Evolutionary conservation across 2,888 invertebrate genomes (phyloP).

Genomic region (Uloborus plumipes): DNA sequence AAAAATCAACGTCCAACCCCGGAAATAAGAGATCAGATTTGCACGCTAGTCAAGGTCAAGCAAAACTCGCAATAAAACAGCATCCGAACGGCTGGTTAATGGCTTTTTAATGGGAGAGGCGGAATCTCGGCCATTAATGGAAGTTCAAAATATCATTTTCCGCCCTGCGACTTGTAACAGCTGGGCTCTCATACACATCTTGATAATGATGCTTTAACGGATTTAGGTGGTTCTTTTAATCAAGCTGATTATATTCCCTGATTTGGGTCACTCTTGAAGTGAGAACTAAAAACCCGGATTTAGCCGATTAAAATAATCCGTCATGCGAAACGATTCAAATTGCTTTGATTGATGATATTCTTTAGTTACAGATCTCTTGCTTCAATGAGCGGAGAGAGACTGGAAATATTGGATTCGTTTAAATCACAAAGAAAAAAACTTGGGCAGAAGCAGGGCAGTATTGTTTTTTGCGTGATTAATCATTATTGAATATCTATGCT

Average conservation of each 20-base stretch:
- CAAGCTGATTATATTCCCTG: conserved; percentile 24
- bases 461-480: too few relatives aligned
- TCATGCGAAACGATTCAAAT: too few relatives aligned
- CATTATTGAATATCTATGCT: too few relatives aligned
- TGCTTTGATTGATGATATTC: too few relatives aligned
- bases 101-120: conserved; percentile 54
- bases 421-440: too few relatives aligned
- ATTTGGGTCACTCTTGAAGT: neutral
- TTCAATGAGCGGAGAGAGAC: too few relatives aligned
- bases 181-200: conserved; percentile 39
- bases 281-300: too few relatives aligned
- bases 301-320: too few relatives aligned
- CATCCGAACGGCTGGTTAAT: conserved; percentile 43
- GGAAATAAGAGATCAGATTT: neutral
- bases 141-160: conserved; percentile 52
- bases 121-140: conserved; percentile 52
- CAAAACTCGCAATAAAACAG: conserved; percentile 52
- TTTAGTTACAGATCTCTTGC: too few relatives aligned
- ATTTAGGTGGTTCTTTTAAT: conserved; percentile 34
- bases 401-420: too few relatives aligned
- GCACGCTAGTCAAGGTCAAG: conserved; percentile 38
- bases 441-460: too few relatives aligned
- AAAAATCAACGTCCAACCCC: too few relatives aligned
- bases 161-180: conserved; percentile 49
- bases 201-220: conserved; percentile 53